phyloP scores from a whole-genome alignment of 1,140 invertebrate species.

The Antheraea mylitta region DNA sequence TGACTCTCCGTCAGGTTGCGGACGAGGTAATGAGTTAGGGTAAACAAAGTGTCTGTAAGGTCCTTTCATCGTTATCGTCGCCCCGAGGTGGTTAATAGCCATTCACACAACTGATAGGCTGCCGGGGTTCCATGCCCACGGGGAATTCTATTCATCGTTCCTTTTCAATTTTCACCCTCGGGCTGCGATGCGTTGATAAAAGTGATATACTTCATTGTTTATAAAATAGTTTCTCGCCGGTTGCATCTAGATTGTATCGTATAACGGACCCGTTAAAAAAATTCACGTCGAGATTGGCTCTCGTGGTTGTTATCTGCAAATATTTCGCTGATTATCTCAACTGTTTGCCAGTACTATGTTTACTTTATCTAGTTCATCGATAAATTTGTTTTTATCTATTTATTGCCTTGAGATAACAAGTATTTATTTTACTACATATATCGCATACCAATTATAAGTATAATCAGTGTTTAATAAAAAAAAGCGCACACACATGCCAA shows the following conservation, averaged over 20 bases:
- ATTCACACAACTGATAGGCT: constrained; percentile 58
- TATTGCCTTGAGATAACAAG: neutral
- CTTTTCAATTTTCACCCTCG: constrained; percentile 51
- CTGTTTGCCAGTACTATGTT: neutral
- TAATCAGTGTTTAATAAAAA: neutral
- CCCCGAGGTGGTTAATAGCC: constrained; percentile 59
- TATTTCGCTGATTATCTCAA: constrained; percentile 38
- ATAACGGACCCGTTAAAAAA: constrained; percentile 24
- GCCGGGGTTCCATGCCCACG: constrained; percentile 37
- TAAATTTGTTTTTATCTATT: neutral
- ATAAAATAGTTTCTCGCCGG: constrained; percentile 53
- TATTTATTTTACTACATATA: neutral
- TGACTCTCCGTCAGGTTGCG: constrained; percentile 57
- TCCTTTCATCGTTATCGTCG: constrained; percentile 60
- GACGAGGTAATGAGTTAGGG: constrained; percentile 61
- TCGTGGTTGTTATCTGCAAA: constrained; percentile 44
- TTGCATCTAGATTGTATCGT: constrained; percentile 49
- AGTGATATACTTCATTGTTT: constrained; percentile 63
- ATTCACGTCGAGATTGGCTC: constrained; percentile 27
- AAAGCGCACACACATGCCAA: neutral
- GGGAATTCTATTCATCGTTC: constrained; percentile 48
- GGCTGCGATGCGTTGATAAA: constrained; percentile 63
- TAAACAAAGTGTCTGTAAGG: constrained; percentile 40
- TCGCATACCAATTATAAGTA: neutral
- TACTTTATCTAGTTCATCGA: constrained; percentile 4